Base-by-base conservation (phyloP, 2,797 vertebrate genomes). In the Streptopelia turtur region DNA sequence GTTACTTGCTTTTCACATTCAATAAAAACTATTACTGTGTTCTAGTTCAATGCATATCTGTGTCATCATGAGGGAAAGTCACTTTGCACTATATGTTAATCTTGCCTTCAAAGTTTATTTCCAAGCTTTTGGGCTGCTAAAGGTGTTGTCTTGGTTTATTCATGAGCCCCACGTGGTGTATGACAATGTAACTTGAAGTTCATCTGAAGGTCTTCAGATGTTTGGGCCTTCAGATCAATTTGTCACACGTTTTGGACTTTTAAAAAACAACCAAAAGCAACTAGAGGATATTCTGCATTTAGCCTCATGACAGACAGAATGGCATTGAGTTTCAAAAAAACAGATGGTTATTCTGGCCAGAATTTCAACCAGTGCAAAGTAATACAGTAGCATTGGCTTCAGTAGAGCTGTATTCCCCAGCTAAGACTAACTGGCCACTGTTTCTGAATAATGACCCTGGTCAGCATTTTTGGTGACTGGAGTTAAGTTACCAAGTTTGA, bases 1-100 rank as follows among this genome's bases (percentile, higher is more conserved):
- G 60, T 84, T 90, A 93, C 53, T 95, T n/a, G 6, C 50, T 95
- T 96, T 97, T 95, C 80, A 90, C 84, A 88, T 92, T 95, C 93
- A 95, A 53, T 95, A 96, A 97, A 93, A 97, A 72, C 61, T 84
- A 80, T 88, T 75, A 92, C 70, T 93, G 7, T 88, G 50, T 94
- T 97, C 96, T 96, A 88, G 59, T 93, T 95, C 87, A 94, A 43
- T 81, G 63, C 91, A 33, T 93, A 91, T 91, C 41, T 87, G 74
- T 81, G 70, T 87, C 78, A 93, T 55, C 87, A 59, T 57, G 41
- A 63, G 45, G 52, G 45, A 96, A 94, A 96, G 83, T 78, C 77
- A 90, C 56, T 91, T 89, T 92, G 66, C 69, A 71, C 49, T 91
- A 25, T 0, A 35, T 82, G 91, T 79, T 84, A 71, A 91, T 90